Percentiles rank a stretch among this genome's conserved stretches.
Evolutionary conservation across 2,113 vertebrate genomes (phyloP).

Genomic region (Podilymbus podiceps): DNA sequence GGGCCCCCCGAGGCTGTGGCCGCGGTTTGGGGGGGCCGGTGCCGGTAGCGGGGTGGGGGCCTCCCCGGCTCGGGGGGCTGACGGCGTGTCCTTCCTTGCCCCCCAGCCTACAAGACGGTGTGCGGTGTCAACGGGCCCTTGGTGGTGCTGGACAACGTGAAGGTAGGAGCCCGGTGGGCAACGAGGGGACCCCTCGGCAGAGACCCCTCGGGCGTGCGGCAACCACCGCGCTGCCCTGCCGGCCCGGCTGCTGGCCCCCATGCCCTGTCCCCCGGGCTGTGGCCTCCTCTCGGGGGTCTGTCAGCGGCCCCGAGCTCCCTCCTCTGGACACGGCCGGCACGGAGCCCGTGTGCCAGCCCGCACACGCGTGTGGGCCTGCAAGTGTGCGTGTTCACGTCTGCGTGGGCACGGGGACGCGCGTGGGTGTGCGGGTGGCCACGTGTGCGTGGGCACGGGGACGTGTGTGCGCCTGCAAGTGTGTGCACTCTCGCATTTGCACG

Average conservation of each 20-base stretch:
- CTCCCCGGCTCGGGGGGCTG: neutral
- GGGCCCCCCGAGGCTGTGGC: neutral
- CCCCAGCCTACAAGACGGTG: conserved; percentile 76
- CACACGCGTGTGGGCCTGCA: neutral
- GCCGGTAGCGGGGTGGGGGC: neutral
- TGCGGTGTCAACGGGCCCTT: conserved; percentile 78
- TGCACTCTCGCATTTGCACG: too few relatives aligned
- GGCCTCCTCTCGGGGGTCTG: neutral
- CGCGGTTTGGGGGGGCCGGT: neutral
- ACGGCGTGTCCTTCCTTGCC: neutral
- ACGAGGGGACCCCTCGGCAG: neutral
- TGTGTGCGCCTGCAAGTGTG: too few relatives aligned
- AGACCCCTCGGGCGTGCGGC: neutral
- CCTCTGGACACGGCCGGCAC: neutral
- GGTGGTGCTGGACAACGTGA: conserved; percentile 81
- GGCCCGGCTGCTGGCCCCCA: too few relatives aligned
- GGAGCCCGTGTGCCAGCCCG: neutral
- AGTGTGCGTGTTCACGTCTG: accelerated
- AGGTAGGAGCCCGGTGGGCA: conserved; percentile 50
- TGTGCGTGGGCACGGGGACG: too few relatives aligned
- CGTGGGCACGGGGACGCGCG: accelerated
- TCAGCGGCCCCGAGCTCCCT: conserved; percentile 5
- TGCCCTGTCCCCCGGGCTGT: neutral
- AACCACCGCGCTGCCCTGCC: neutral
- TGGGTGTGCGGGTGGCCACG: accelerated